Base-by-base conservation (phyloP, 2,113 vertebrate species). In the Taurulus bubalis region DNA sequence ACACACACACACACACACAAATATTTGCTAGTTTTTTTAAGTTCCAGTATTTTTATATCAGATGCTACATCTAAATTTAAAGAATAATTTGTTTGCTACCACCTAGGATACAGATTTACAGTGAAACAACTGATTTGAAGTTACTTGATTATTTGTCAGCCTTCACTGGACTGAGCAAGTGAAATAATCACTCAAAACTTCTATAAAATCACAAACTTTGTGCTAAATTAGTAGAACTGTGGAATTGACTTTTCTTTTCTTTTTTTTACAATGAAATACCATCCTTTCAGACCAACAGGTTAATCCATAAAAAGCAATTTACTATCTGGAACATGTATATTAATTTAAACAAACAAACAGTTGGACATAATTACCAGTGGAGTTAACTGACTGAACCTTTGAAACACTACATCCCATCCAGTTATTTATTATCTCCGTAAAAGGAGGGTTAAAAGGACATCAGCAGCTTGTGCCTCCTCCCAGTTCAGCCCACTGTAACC, bases 391-490 rank as follows among this genome's bases (percentile, higher is more conserved):
- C 66, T 66, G 40, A 76, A 56, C 51, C 45, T 59, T 62, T 68
- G 30, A 75, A 72, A 20, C 55, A 28, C 83, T 53, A 42, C 32
- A 72, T 71, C 69, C 75, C 84, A 60, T 75, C 67, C 56, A 28
- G 58, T 75, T 66, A 38, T 79, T 49, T 11, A 55, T 90, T 91
- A 88, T 87, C 80, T 73, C 34, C 49, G 55, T 75, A 53, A 79
- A 58, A 62, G n/a, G 30, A 79, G 79, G 89, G 90, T 90, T 88
- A 85, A 91, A 92, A 90, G 87, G 87, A 85, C 92, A 88, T 88
- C 84, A 75, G 60, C 80, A 72, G 86, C 76, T 68, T 80, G 77
- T 36, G 70, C 71, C 84, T 88, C 85, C 90, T 90, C 88, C 82
- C 88, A 67, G 60, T 89, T 73, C 82, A 75, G 84, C 71, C 80